Evolutionary conservation across 1,140 invertebrate genomes (phyloP), one percentile per base, ranked within the genome.

Genomic region (Bombus consobrinus): DNA sequence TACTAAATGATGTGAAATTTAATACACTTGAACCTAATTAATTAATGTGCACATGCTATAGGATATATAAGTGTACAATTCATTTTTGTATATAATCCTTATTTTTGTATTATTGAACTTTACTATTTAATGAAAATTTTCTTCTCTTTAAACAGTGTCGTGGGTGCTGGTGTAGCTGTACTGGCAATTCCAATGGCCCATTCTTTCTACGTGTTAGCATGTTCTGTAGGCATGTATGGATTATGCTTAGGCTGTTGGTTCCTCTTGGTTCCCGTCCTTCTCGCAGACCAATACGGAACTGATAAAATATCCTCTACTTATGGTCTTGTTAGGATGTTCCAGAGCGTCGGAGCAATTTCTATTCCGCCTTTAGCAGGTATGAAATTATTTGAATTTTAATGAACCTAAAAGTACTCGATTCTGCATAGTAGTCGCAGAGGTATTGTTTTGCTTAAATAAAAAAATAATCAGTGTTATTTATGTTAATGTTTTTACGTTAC

Each of bases 211-310:
- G 92, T 96, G 1, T 92, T 97, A 15, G 96, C 96, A 41, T 94
- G 95, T 80, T 95, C 95, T 9, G 93, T 96, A 84, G 96, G 96
- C 37, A 96, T 96, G 71, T 97, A 97, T 88, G 97, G 97, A 3
- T 90, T 97, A 0, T 97, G 97, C 86, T 95, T 97, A 57, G 97
- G 97, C 10, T 97, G 97, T 91, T 97, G 97, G 97, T 97, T 97
- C 91, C 96, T 97, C 8, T 92, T 97, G 57, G 97, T 97, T 85
- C 97, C 97, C 1, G 97, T 97, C 32, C 94, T 97, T 37, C 95
- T 97, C 37, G 97, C 97, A 2, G 97, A 97, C 92, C 95, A 97
- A 34, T 97, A 97, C 88, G 97, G 97, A 9, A 97, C 96, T 3
- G 97, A 97, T 59, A 96, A 96, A 75, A 97, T 97, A 85, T 97